These are phyloP conservation scores for Thumatha senex DNA, from an alignment of 2,888 invertebrate genomes.

Conservation along the genomic window DNA sequence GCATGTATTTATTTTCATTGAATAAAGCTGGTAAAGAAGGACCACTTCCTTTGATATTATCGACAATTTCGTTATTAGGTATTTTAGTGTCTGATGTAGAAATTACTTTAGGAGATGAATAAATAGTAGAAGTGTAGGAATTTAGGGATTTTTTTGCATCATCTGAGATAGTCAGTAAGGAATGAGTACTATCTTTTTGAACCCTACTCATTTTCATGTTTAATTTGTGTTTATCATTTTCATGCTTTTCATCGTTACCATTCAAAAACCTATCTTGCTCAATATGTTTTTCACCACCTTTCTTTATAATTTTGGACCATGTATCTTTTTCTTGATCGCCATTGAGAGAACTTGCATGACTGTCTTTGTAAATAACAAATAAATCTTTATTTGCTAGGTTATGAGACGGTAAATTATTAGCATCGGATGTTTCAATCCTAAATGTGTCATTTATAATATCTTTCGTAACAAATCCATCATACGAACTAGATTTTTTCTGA, in stretches of 20 bases:
- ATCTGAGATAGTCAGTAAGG: slow-evolving; percentile 42
- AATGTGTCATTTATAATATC: slow-evolving; percentile 23
- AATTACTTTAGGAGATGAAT: slow-evolving; percentile 37
- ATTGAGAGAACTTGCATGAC: slow-evolving; percentile 39
- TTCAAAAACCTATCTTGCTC: slow-evolving; percentile 20
- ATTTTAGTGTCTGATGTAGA: slow-evolving; percentile 36
- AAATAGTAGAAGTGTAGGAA: slow-evolving; percentile 43
- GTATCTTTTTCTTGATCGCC: slow-evolving; percentile 23
- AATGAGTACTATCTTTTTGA: slow-evolving; percentile 40
- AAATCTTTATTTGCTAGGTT: slow-evolving; percentile 54
- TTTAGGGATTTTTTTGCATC: slow-evolving; percentile 52
- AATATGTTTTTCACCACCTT: slow-evolving; percentile 7
- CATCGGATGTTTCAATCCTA: slow-evolving; percentile 18
- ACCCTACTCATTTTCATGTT: slow-evolving; percentile 55
- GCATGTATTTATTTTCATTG: slow-evolving; percentile 27
- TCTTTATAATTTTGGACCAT: slow-evolving; percentile 26
- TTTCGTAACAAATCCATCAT: slow-evolving; percentile 24
- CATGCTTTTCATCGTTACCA: slow-evolving; percentile 28
- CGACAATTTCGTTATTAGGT: slow-evolving; percentile 13
- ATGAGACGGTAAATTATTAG: slow-evolving; percentile 31
- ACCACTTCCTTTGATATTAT: slow-evolving; percentile 17
- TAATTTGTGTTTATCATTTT: slow-evolving; percentile 51
- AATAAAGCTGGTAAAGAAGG: slow-evolving; percentile 36
- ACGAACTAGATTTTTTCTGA: no score
- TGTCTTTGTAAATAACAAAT: slow-evolving; percentile 63